These are phyloP conservation scores for Dicranocentrus wangi DNA, from an alignment of 2,888 invertebrate genomes.

Conservation along the genomic window DNA sequence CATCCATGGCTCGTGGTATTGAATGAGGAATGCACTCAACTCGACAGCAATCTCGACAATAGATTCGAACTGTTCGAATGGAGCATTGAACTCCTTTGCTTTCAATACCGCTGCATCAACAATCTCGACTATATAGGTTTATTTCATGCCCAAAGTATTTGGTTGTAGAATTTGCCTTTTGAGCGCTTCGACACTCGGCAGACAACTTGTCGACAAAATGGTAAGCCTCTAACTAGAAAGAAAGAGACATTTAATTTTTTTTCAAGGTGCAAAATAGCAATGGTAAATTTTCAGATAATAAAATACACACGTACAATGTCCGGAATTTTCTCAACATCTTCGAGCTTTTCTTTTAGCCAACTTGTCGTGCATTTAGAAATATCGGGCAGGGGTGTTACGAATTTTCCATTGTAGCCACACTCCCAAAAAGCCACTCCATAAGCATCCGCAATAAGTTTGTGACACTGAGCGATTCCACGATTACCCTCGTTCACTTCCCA, in stretches of 20 bases:
- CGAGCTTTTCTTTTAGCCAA: conserved; percentile 65
- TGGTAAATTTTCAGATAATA: neutral
- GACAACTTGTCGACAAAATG: conserved; percentile 36
- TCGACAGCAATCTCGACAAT: conserved; percentile 55
- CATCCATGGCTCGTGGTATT: conserved; percentile 64
- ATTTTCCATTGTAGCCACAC: conserved; percentile 53
- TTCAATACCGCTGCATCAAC: conserved; percentile 39
- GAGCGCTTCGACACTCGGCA: conserved; percentile 28
- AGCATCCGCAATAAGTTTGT: neutral
- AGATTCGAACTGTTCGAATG: conserved; percentile 19
- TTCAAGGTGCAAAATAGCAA: neutral
- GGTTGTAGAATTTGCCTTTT: neutral
- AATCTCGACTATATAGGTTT: conserved; percentile 30
- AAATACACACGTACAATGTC: conserved; percentile 62
- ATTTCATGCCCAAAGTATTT: conserved; percentile 72
- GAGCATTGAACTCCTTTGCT: conserved; percentile 7
- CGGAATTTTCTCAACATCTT: conserved; percentile 45
- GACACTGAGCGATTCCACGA: conserved; percentile 31
- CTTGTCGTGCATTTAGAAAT: conserved; percentile 59
- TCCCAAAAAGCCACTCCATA: conserved; percentile 47
- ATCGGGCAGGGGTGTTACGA: conserved; percentile 60
- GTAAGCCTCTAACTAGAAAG: conserved; percentile 54
- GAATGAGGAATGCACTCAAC: conserved; percentile 57
- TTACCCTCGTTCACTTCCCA: conserved; percentile 62
- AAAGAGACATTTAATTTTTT: too few species aligned